Evolutionary conservation across 2,113 vertebrate genomes (phyloP).

Genomic region (Macrotus californicus): DNA sequence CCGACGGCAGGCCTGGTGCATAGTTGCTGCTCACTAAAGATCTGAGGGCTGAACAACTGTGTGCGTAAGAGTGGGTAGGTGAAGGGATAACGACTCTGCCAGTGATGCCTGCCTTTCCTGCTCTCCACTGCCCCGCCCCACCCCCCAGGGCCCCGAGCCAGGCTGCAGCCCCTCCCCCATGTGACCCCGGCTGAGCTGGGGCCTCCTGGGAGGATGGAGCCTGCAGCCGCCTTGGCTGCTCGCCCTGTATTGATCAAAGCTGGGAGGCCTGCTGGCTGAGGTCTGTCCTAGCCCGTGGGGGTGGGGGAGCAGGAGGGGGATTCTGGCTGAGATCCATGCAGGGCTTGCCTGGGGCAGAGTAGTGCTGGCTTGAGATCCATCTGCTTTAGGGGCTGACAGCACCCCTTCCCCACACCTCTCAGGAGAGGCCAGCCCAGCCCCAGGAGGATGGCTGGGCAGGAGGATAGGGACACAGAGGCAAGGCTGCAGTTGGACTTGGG

Average conservation of each 20-base stretch:
- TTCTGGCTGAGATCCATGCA: conserved; percentile 41
- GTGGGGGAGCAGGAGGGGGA: conserved; percentile 22
- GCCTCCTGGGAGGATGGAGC: conserved; percentile 71
- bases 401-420: conserved; percentile 27
- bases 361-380: conserved; percentile 24
- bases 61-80: background rate
- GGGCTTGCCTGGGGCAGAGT: conserved; percentile 54
- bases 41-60: background rate
- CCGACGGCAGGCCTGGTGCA: background rate
- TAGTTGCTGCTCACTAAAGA: conserved; percentile 34
- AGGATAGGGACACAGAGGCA: background rate
- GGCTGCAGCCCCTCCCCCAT: conserved; percentile 53
- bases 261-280: conserved; percentile 71
- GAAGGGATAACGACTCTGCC: background rate
- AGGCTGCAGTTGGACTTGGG: background rate
- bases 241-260: conserved; percentile 76
- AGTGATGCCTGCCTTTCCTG: background rate
- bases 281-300: conserved; percentile 62
- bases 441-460: background rate
- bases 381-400: conserved; percentile 28
- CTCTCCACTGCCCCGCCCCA: background rate
- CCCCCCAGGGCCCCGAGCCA: conserved; percentile 18
- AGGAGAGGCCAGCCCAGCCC: background rate
- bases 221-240: conserved; percentile 70
- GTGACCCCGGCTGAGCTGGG: conserved; percentile 67